phyloP scores from a whole-genome alignment of 2,888 invertebrate species.

The Agonopterix alstromeriana region DNA sequence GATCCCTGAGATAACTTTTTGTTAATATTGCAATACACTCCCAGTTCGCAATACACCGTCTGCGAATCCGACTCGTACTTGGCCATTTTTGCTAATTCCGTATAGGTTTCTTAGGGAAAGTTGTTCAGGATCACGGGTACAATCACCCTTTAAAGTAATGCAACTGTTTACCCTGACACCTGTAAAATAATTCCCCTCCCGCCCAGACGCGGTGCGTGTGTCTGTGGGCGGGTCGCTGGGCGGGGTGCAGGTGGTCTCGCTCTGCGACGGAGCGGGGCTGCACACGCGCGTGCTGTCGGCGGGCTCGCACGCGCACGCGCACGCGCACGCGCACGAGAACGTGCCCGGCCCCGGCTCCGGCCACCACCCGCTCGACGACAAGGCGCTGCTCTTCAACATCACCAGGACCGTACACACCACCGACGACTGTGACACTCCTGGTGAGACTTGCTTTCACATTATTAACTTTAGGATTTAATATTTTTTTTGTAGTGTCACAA shows the following conservation, averaged over 20 bases:
- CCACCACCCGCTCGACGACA: constrained; percentile 28
- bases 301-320: constrained; percentile 81
- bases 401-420: constrained; percentile 27
- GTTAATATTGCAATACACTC: too few relatives aligned
- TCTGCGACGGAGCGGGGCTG: constrained; percentile 88
- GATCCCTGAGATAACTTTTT: too few relatives aligned
- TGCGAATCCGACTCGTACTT: too few relatives aligned
- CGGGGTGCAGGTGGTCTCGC: constrained; percentile 92
- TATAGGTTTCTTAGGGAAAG: too few relatives aligned
- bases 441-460: constrained; percentile 15
- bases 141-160: too few relatives aligned
- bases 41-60: too few relatives aligned
- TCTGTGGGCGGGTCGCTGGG: constrained; percentile 91
- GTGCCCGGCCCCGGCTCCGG: constrained; percentile 12
- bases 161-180: too few relatives aligned
- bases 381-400: constrained; percentile 50
- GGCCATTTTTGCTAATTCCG: too few relatives aligned
- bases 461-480: too few relatives aligned
- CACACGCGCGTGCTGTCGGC: constrained; percentile 92
- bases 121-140: too few relatives aligned
- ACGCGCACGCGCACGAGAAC: constrained; percentile 69
- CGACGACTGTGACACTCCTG: constrained; percentile 22
- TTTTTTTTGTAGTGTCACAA: too few relatives aligned
- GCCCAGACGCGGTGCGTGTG: constrained; percentile 66
- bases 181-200: not conserved